phyloP scores from a whole-genome alignment of 2,888 invertebrate species.

The Cephus pygmeus region DNA sequence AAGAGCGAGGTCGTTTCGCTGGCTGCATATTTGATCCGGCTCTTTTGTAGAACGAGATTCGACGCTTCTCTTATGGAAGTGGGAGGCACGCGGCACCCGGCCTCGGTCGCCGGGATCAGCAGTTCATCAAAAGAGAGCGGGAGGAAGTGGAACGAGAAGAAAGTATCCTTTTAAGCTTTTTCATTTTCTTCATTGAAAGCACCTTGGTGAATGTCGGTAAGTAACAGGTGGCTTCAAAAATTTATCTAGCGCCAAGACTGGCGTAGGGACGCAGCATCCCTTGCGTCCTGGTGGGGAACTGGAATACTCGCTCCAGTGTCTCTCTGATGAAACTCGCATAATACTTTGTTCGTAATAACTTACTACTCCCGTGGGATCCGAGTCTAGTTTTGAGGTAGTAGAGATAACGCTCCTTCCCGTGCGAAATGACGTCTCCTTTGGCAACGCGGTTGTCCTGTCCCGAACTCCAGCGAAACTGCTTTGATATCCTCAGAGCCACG shows the following conservation, averaged over 20 bases:
- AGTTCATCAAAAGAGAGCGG: neutral
- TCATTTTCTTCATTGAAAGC: neutral
- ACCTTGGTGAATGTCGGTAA: neutral
- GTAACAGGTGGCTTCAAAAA: constrained; percentile 54
- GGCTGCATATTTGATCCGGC: neutral
- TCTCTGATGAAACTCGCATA: neutral
- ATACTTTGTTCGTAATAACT: neutral
- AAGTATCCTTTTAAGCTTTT: neutral
- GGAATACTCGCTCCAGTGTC: neutral
- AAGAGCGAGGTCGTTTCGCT: neutral
- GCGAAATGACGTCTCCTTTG: no score
- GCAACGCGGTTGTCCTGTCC: no score
- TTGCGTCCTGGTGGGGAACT: neutral
- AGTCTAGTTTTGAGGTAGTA: neutral
- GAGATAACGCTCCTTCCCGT: neutral
- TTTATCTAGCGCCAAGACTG: constrained; percentile 33
- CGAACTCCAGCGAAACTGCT: neutral
- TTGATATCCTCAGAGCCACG: neutral
- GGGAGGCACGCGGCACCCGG: neutral
- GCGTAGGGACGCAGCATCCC: neutral
- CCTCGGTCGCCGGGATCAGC: neutral
- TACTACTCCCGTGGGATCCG: neutral
- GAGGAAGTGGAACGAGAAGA: constrained; percentile 2
- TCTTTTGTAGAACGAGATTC: neutral
- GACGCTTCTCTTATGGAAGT: neutral